A percentile compares a stretch with the other conserved stretches of the same genome.
Conservation (phyloP, 2,797 vertebrate genomes). For the Sebastes reedi region DNA sequence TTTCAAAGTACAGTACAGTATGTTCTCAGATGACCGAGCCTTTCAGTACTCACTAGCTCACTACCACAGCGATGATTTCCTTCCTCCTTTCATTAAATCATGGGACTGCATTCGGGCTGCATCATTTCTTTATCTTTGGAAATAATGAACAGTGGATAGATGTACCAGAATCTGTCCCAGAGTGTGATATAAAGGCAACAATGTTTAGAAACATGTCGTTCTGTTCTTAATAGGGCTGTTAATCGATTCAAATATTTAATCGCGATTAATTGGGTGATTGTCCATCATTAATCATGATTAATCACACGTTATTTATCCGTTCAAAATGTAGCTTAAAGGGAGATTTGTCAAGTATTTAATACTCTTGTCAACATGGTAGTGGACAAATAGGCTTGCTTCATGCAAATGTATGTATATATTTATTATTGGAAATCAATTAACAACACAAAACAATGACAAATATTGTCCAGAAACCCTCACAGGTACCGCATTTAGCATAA, state of each 20-base stretch:
- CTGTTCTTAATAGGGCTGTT: not conserved
- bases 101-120: conserved; percentile 30
- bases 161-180: conserved; percentile 2
- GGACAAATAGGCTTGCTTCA: too few species aligned
- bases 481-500: too few species aligned
- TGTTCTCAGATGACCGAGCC: conserved; percentile 64
- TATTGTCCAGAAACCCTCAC: too few species aligned
- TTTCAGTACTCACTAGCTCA: conserved; percentile 31
- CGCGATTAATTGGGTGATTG: too few species aligned
- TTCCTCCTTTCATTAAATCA: conserved; percentile 61
- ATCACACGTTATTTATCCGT: too few species aligned
- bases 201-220: not conserved
- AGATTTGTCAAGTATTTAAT: too few species aligned
- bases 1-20: conserved; percentile 27
- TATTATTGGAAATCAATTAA: too few species aligned
- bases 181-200: not conserved
- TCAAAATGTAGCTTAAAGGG: too few species aligned
- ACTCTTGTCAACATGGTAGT: too few species aligned
- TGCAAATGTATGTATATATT: too few species aligned
- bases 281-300: too few species aligned
- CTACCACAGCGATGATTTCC: conserved; percentile 34
- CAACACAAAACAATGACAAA: too few species aligned
- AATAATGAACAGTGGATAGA: conserved; percentile 39
- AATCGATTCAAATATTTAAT: not conserved
- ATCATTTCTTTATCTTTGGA: conserved; percentile 48